Conservation (phyloP, 2,888 invertebrate species). For the Thereva nobilitata region DNA sequence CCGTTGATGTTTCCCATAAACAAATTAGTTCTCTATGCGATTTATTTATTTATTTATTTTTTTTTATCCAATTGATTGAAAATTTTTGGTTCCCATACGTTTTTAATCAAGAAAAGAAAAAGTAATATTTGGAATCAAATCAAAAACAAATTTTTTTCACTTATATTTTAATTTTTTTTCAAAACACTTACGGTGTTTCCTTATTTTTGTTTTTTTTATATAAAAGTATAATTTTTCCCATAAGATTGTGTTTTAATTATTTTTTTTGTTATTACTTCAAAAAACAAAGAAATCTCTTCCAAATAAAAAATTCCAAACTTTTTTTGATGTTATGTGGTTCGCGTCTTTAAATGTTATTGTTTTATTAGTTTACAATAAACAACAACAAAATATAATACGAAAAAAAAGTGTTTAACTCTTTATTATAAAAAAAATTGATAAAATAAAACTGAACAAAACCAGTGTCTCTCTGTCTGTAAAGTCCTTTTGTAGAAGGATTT, state of each 20-base stretch:
- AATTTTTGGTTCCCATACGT: background rate
- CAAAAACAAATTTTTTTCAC: too few species aligned
- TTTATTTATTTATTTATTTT: constrained; percentile 1
- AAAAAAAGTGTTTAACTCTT: too few species aligned
- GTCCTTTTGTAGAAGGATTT: too few species aligned
- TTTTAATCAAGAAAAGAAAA: too few species aligned
- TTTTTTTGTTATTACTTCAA: too few species aligned
- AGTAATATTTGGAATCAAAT: too few species aligned
- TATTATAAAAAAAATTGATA: too few species aligned
- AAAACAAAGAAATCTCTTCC: background rate
- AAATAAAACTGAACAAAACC: too few species aligned
- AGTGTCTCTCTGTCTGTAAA: too few species aligned
- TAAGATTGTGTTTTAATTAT: too few species aligned
- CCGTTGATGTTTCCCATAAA: constrained; percentile 38
- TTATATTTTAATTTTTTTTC: background rate
- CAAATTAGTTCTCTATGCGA: background rate
- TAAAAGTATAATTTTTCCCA: too few species aligned
- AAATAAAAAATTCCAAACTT: constrained; percentile 40
- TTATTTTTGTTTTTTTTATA: background rate
- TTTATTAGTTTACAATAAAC: constrained; percentile 8
- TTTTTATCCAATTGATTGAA: background rate
- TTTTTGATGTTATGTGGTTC: constrained; percentile 58
- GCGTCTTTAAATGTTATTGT: constrained; percentile 42
- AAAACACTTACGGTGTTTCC: background rate
- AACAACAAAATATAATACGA: too few species aligned